These are phyloP conservation scores for Cryptocheilus praepositus DNA, from an alignment of 2,888 invertebrate species.

Conservation along the genomic window DNA sequence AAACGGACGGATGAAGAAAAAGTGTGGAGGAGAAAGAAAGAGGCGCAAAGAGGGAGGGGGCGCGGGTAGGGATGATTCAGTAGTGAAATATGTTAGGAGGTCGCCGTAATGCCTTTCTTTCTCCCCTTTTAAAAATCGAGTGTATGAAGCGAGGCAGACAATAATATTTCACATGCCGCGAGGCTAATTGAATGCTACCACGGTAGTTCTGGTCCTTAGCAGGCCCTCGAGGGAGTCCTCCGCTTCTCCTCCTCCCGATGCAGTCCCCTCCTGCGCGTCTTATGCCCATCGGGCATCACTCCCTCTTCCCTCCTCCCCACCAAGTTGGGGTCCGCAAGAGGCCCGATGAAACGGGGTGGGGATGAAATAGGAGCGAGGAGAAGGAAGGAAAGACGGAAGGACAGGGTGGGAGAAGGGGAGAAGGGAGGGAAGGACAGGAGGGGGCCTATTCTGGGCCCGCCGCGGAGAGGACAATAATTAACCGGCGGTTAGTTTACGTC, in stretches of 20 bases:
- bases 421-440: conserved; percentile 34
- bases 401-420: conserved; percentile 28
- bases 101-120: conserved; percentile 59
- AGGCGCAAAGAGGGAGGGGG: conserved; percentile 5
- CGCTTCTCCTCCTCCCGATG: conserved; percentile 6
- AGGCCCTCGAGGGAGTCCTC: conserved; percentile 49
- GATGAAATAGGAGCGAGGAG: conserved; percentile 9
- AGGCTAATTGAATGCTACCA: conserved; percentile 74
- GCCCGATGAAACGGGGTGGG: conserved; percentile 14
- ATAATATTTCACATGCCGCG: conserved; percentile 72
- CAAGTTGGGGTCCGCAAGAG: conserved; percentile 13
- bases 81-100: conserved; percentile 62
- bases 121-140: conserved; percentile 59
- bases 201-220: conserved; percentile 69
- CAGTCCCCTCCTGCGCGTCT: conserved; percentile 18
- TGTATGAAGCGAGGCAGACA: conserved; percentile 60
- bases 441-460: conserved; percentile 22
- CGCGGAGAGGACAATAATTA: conserved; percentile 71
- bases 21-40: neutral
- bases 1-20: neutral
- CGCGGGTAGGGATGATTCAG: conserved; percentile 53
- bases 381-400: neutral
- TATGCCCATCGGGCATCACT: neutral
- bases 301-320: neutral
- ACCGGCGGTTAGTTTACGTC: conserved; percentile 73